Evolutionary conservation across 2,113 vertebrate species (phyloP).

Genomic region (Malurus cyaneus): DNA sequence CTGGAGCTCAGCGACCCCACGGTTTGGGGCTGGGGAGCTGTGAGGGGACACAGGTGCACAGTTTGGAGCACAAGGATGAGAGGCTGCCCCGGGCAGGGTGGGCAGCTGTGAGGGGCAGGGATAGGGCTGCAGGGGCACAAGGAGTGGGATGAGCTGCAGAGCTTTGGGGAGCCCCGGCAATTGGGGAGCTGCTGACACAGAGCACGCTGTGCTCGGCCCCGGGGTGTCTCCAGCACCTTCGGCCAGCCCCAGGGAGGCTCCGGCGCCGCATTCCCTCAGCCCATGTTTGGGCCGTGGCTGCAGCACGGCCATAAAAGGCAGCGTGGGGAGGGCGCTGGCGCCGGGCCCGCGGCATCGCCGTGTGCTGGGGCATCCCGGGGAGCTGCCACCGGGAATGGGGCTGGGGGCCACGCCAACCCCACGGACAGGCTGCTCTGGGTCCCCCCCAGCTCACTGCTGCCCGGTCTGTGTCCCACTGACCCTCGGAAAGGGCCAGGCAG

Average conservation of each 20-base stretch:
- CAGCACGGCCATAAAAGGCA: conserved; percentile 63
- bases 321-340: conserved; percentile 26
- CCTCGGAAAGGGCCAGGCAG: neutral
- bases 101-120: neutral
- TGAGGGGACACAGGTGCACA: neutral
- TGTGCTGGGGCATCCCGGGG: neutral
- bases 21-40: neutral
- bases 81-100: fast-evolving
- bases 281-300: conserved; percentile 34
- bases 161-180: neutral
- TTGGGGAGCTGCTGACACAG: fast-evolving
- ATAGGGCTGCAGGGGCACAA: fast-evolving
- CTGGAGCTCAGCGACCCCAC: neutral
- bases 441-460: fast-evolving
- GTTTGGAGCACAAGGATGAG: neutral
- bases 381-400: neutral
- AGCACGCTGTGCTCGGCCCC: fast-evolving
- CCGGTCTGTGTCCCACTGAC: neutral
- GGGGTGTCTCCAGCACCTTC: neutral
- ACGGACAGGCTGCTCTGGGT: fast-evolving
- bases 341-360: neutral
- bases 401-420: neutral
- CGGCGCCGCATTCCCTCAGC: neutral
- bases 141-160: neutral
- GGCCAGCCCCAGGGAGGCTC: conserved; percentile 1